These are phyloP conservation scores for Danio tinwini DNA, from an alignment of 2,797 vertebrate species.

Conservation along the genomic window DNA sequence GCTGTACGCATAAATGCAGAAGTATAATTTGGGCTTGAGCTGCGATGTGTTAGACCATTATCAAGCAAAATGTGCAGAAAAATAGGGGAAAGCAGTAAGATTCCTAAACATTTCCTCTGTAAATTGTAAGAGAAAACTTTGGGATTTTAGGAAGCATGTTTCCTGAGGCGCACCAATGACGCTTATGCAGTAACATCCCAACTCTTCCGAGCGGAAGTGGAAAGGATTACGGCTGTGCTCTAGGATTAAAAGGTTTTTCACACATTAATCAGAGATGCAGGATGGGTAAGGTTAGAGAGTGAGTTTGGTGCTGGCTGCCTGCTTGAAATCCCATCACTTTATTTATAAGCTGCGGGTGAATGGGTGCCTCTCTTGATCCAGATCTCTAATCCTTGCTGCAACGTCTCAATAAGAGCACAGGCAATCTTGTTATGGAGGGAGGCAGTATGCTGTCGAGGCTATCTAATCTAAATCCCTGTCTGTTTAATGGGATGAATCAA, in stretches of 20 bases:
- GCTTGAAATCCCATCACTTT: constrained; percentile 40
- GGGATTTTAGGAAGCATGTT: constrained; percentile 31
- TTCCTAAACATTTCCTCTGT: constrained; percentile 23
- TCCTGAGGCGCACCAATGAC: constrained; percentile 30
- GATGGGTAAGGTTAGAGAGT: constrained; percentile 29
- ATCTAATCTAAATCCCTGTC: constrained; percentile 46
- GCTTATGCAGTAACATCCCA: constrained; percentile 36
- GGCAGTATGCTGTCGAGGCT: constrained; percentile 34
- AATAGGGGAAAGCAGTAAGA: background rate
- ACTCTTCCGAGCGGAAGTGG: constrained; percentile 20
- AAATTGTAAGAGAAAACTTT: constrained; percentile 5
- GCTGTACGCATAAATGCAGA: constrained; percentile 27
- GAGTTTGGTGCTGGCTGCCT: constrained; percentile 18
- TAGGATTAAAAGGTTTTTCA: constrained; percentile 36
- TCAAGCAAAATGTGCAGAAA: constrained; percentile 3
- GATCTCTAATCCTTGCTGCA: constrained; percentile 22
- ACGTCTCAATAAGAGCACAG: constrained; percentile 19
- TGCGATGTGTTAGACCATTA: background rate
- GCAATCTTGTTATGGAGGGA: constrained; percentile 38
- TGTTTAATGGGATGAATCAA: constrained; percentile 51
- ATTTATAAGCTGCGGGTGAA: constrained; percentile 28
- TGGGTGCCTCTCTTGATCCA: constrained; percentile 3
- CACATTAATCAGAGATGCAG: constrained; percentile 40
- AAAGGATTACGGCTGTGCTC: constrained; percentile 5
- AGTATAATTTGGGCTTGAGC: background rate